These are phyloP conservation scores for Gnathonemus echidnorhynchus DNA, from an alignment of 2,113 vertebrate species.

Conservation along the genomic window DNA sequence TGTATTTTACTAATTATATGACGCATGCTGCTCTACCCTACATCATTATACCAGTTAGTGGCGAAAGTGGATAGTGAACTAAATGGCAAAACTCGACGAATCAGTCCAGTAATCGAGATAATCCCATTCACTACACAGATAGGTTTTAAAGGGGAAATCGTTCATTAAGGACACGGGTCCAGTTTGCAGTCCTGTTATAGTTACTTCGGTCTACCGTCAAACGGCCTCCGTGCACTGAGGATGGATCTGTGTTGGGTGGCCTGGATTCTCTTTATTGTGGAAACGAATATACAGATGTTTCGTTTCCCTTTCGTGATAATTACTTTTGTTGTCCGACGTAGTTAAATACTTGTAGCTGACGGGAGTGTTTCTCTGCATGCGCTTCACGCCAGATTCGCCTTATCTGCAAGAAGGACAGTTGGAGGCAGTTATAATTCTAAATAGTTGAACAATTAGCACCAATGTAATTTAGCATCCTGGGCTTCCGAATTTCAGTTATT, in stretches of 20 bases:
- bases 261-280: neutral
- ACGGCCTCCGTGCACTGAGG: neutral
- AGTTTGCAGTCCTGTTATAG: neutral
- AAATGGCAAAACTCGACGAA: neutral
- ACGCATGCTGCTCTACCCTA: neutral
- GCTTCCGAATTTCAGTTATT: neutral
- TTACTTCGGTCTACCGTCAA: neutral
- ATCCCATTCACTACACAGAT: neutral
- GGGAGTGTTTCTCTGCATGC: neutral
- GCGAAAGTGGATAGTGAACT: neutral
- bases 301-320: neutral
- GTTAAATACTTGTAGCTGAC: neutral
- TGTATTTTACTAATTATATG: neutral
- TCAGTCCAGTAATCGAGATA: neutral
- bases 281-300: neutral
- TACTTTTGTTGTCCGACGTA: neutral
- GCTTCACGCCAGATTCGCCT: slow-evolving; percentile 44
- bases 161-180: neutral
- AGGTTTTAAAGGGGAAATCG: neutral
- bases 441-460: neutral
- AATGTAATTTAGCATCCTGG: neutral
- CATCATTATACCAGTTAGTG: neutral
- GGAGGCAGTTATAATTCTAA: neutral
- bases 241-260: neutral
- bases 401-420: slow-evolving; percentile 41